These are phyloP conservation scores for Drosophila histrio DNA, from an alignment of 2,888 invertebrate species.

Conservation along the genomic window DNA sequence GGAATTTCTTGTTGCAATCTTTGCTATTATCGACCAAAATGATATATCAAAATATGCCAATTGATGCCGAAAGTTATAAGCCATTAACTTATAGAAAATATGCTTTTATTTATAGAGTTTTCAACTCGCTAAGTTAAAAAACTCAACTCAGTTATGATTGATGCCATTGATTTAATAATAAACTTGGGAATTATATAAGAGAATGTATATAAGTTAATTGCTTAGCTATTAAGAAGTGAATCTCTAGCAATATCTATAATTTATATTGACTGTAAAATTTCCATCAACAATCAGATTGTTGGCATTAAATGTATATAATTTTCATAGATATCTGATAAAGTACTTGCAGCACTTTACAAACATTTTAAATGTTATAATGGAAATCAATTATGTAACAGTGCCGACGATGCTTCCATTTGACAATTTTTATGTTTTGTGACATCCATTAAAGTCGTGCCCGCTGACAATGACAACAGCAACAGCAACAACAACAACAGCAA, in stretches of 20 bases:
- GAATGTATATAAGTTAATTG: neutral
- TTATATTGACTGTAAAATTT: neutral
- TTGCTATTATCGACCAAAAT: too few species aligned
- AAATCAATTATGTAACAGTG: constrained; percentile 70
- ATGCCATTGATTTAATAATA: neutral
- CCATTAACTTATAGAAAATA: too few species aligned
- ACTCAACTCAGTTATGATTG: too few species aligned
- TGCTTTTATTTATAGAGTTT: too few species aligned
- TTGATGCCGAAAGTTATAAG: too few species aligned
- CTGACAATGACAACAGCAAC: constrained; percentile 69
- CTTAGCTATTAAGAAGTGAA: neutral
- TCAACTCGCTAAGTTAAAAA: too few species aligned
- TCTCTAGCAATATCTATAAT: neutral
- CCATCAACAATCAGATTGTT: neutral
- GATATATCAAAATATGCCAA: too few species aligned
- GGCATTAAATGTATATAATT: constrained; percentile 1
- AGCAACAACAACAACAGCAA: constrained; percentile 31
- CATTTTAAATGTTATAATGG: constrained; percentile 55
- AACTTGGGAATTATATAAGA: neutral
- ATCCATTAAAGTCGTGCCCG: constrained; percentile 74
- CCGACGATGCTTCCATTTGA: constrained; percentile 61
- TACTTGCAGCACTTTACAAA: constrained; percentile 23
- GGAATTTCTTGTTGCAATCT: too few species aligned
- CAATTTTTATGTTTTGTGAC: constrained; percentile 77
- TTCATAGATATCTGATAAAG: neutral